phyloP scores from a whole-genome alignment of 2,113 vertebrate species.

The Rana temporaria region DNA sequence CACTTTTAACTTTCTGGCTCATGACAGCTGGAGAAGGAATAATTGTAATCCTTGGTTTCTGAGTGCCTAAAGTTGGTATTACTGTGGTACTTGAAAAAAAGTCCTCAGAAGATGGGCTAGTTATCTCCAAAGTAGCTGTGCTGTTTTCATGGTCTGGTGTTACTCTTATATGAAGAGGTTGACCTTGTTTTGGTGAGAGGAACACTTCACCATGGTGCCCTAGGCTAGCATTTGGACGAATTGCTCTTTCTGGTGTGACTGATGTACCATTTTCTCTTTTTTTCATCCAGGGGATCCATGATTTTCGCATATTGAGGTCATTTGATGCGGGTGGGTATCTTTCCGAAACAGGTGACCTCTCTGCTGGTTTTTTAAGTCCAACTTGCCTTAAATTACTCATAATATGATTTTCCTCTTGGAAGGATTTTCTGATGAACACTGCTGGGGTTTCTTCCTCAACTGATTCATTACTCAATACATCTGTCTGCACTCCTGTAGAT shows the following conservation, averaged over 20 bases:
- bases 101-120: constrained; percentile 86
- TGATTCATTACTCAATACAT: constrained; percentile 67
- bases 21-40: constrained; percentile 82
- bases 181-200: constrained; percentile 84
- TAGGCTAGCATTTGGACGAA: constrained; percentile 66
- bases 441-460: constrained; percentile 89
- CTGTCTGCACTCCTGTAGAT: constrained; percentile 90
- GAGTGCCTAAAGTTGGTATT: constrained; percentile 90
- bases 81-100: constrained; percentile 94
- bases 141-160: constrained; percentile 88
- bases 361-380: constrained; percentile 81
- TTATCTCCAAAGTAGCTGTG: constrained; percentile 94
- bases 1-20: constrained; percentile 72
- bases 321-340: constrained; percentile 86
- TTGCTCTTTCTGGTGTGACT: constrained; percentile 72
- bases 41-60: constrained; percentile 94
- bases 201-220: constrained; percentile 74
- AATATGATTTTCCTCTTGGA: constrained; percentile 93
- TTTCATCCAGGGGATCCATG: constrained; percentile 91
- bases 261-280: constrained; percentile 78
- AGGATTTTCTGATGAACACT: constrained; percentile 91
- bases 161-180: constrained; percentile 91
- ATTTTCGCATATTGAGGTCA: constrained; percentile 80
- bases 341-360: constrained; percentile 83
- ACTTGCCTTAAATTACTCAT: constrained; percentile 93